phyloP scores from a whole-genome alignment of 1,140 invertebrate genomes.

The Chrysomallon squamiferum region DNA sequence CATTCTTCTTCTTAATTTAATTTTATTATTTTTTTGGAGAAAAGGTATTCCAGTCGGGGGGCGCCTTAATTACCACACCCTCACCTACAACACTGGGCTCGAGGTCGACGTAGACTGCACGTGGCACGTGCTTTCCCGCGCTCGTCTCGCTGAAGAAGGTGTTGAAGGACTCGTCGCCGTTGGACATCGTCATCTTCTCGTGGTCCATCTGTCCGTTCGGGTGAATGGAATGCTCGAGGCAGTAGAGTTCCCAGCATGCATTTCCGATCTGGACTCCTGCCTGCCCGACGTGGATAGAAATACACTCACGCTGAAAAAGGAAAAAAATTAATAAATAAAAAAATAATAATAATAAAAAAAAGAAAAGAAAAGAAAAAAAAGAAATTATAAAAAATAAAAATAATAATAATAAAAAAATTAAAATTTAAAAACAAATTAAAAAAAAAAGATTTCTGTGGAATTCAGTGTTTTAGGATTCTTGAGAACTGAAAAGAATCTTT shows the following conservation, averaged over 20 bases:
- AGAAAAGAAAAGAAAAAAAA: too few relatives aligned
- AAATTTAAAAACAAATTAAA: too few relatives aligned
- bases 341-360: too few relatives aligned
- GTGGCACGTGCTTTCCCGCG: slow-evolving; percentile 84
- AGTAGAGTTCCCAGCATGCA: slow-evolving; percentile 79
- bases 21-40: too few relatives aligned
- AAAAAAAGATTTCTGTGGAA: too few relatives aligned
- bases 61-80: background rate
- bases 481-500: too few relatives aligned
- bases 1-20: too few relatives aligned
- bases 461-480: too few relatives aligned
- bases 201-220: slow-evolving; percentile 74
- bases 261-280: slow-evolving; percentile 90
- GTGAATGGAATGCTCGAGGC: slow-evolving; percentile 84
- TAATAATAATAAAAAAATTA: too few relatives aligned
- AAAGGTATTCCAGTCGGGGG: too few relatives aligned
- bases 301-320: slow-evolving; percentile 71
- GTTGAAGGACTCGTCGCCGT: slow-evolving; percentile 64
- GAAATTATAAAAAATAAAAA: too few relatives aligned
- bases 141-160: slow-evolving; percentile 69
- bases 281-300: slow-evolving; percentile 67
- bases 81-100: slow-evolving; percentile 80
- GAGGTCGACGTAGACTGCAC: slow-evolving; percentile 84
- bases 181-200: slow-evolving; percentile 56
- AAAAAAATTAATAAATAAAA: too few relatives aligned